Base-by-base conservation (phyloP, 2,888 invertebrate species). In the Drosophila borealis region DNA sequence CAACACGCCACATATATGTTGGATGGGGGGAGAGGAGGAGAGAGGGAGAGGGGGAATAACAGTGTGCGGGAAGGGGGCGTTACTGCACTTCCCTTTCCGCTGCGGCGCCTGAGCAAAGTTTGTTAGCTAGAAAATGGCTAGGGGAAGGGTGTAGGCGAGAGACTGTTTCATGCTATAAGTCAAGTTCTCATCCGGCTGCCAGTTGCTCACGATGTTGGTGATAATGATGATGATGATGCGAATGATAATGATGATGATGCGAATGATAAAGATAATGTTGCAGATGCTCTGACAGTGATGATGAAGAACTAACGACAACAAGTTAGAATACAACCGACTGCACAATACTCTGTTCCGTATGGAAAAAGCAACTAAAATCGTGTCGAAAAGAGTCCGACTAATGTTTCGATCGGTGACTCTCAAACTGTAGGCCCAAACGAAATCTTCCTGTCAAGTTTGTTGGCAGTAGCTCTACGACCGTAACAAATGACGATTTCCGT, bases 141-240 rank as follows among this genome's bases (percentile, higher is more conserved):
- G 14, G 53, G 41, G 3, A n/a, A 33, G 17, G 49, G n/a, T 21
- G 53, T 48, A 46, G 59, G 42, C 62, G 46, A 45, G 41, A 42
- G 48, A 46, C 57, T 56, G 62, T 33, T 36, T 45, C 29, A 14
- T 49, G 66, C 66, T 63, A 67, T 69, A 89, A 90, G 91, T 91
- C 91, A 91, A 90, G 89, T 89, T 90, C 80, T 81, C 89, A 89
- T 91, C 90, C 91, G 88, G 89, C 80, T 83, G 77, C 29, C 60
- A 53, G 68, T 42, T 56, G 73, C 17, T 63, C 55, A 48, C 36
- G 49, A 44, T 50, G 55, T 36, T 55, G 19, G 45, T 46, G 46
- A 42, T 25, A 36, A 39, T 71, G 55, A 45, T 29, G 17, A 45
- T 29, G 17, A 19, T 8, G 46, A 50, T 39, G 34, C 42, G 25